Base-by-base conservation (phyloP, 2,797 vertebrate species). In the Anguilla pacifica region DNA sequence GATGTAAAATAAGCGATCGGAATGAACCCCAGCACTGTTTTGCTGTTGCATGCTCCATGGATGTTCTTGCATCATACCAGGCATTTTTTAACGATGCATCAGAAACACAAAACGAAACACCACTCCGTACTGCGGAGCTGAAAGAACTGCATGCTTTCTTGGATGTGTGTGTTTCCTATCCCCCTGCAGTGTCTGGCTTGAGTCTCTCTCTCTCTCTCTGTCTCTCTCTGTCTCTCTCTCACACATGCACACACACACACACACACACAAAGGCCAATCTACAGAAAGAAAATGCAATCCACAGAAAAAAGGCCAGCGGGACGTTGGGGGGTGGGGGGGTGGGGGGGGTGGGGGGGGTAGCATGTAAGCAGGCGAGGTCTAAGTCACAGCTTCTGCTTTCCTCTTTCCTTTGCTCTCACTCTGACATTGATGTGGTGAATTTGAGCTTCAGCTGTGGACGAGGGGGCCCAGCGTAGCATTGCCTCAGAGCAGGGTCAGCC, bases 381-480 rank as follows among this genome's bases (percentile, higher is more conserved):
- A 43, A 17, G 72, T 77, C 28, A 3, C 11, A 77, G 35, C 9
- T 19, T 77, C 72, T 77, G 72, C 72, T 39, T 35, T 3, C 72
- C 15, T 15, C 72, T 39, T 35, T 3, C 72, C 15, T 15, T 77
- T 19, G 72, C 72, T 77, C 72, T 91, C 89, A 90, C 87, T 88
- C 90, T 91, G 92, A 91, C 89, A 91, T 88, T 89, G 89, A 90
- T 89, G 87, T 46, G 85, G 39, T 85, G 53, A 92, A 77, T 93
- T 92, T 94, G 91, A 93, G 86, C 35, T 25, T 25, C 22, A 64
- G 22, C 7, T 64, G 61, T 4, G 7, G 61, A 64, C 25, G 61
- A n/a, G 61, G 25, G 22, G 61, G 25, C 61, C 61, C 15, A 11
- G 3, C 11, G 43, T 49, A 25, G 49, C 53, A 64, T 61, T 28